Conservation (phyloP, 2,888 invertebrate species). For the Drosophila macrospina region DNA sequence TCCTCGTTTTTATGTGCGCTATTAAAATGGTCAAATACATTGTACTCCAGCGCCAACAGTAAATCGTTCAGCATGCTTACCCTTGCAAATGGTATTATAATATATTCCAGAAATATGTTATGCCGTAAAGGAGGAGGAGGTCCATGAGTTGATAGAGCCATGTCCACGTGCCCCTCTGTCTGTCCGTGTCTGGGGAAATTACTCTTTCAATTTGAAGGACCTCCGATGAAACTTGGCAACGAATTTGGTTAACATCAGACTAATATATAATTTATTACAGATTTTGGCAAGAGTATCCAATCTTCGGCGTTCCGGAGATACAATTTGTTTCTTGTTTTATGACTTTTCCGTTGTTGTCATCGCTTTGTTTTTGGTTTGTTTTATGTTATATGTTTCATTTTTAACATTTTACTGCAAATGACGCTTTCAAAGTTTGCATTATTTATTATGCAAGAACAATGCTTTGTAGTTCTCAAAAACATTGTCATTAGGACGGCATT, state of each 20-base stretch:
- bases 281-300: no score
- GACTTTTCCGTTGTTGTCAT: slow-evolving; percentile 7
- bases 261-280: no score
- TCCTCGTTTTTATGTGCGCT: slow-evolving; percentile 9
- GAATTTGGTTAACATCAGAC: no score
- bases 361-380: slow-evolving; percentile 30
- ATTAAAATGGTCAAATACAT: slow-evolving; percentile 23
- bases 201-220: no score
- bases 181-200: no score
- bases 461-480: not conserved
- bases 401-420: slow-evolving; percentile 43
- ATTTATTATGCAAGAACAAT: no score
- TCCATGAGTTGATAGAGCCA: no score
- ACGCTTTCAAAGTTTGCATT: slow-evolving; percentile 51
- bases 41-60: slow-evolving; percentile 42
- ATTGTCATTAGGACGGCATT: slow-evolving; percentile 6
- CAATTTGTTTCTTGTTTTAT: not conserved
- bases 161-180: no score
- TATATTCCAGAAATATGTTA: not conserved
- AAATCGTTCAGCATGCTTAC: not conserved
- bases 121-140: no score
- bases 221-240: no score
- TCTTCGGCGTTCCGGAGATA: no score
- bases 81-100: not conserved
- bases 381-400: slow-evolving; percentile 45